These are phyloP conservation scores for Pollachius pollachius DNA, from an alignment of 2,113 vertebrate species.

Conservation along the genomic window DNA sequence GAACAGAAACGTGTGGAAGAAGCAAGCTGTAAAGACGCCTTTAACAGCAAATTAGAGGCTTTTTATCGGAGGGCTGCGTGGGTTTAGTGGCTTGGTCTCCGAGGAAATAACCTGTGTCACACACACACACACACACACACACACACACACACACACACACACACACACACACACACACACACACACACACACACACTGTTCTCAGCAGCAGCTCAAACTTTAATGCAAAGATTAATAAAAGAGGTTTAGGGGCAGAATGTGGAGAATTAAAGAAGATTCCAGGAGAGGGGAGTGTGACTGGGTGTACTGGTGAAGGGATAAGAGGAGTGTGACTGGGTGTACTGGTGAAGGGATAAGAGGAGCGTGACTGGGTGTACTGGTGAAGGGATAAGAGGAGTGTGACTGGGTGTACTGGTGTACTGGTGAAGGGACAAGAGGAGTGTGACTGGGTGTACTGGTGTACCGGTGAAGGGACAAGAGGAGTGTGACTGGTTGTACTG, in stretches of 20 bases:
- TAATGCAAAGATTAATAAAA: slow-evolving; percentile 54
- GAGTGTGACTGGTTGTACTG: slow-evolving; percentile 12
- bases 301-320: neutral
- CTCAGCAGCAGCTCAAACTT: slow-evolving; percentile 60
- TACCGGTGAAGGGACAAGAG: neutral
- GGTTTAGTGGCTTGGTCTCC: neutral
- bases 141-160: slow-evolving; percentile 5
- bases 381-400: neutral
- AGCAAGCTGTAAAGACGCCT: slow-evolving; percentile 41
- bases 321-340: neutral
- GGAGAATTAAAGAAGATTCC: slow-evolving; percentile 39
- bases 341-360: neutral
- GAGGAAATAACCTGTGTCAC: neutral
- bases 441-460: too few relatives aligned
- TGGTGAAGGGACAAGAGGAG: neutral
- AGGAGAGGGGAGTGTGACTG: neutral
- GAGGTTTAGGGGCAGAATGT: slow-evolving; percentile 39
- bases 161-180: neutral
- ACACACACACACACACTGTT: slow-evolving; percentile 17
- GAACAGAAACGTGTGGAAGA: slow-evolving; percentile 6
- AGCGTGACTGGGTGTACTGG: neutral
- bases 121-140: slow-evolving; percentile 30
- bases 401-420: neutral
- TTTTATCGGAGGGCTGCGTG: slow-evolving; percentile 67
- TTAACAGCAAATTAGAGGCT: slow-evolving; percentile 66